Evolutionary conservation across 2,113 vertebrate genomes (phyloP), one percentile per base, ranked within the genome.

Genomic region (Percopsis transmontana): DNA sequence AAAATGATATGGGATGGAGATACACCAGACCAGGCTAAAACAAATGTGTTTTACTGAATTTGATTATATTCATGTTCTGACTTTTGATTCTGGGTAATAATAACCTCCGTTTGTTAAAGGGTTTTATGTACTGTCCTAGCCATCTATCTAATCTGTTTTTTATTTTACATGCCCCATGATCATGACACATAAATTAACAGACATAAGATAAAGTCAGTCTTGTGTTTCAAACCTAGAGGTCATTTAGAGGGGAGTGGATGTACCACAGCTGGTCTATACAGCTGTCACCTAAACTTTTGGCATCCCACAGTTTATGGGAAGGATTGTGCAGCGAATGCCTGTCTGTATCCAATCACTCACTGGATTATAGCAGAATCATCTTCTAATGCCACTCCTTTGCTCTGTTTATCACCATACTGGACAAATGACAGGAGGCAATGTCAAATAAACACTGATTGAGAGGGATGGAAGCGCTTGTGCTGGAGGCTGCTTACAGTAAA

Each of bases 221-320:
- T 66, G 68, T 38, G 83, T 69, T 69, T 45, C 58, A 19, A 38
- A 50, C 65, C 33, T 45, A 50, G 72, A 77, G 81, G 81, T 81
- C 73, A 66, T 62, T 72, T 57, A 54, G 48, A 66, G 66, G 74
- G 76, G 71, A 53, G 33, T 2, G 60, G 53, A 76, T 50, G 39
- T 9, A 50, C 55, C 67, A 20, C 8, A 62, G 69, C 44, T 12
- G 16, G 53, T 18, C 62, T 54, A 6, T 52, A 21, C 86, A 86
- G 83, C 85, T 85, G 85, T 87, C 81, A 85, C 78, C 77, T 76
- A 71, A 84, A 80, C 77, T 74, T 68, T 80, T 83, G 88, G 81
- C 79, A 79, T 59, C 64, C 27, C 18, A 27, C 56, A 54, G 21
- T 27, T 68, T 62, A 60, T 47, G 76, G 74, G 73, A 57, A 50